A percentile compares a stretch with the other conserved stretches of the same genome.
These are phyloP conservation scores for Plusia festucae DNA, from an alignment of 2,888 invertebrate species.

Conservation along the genomic window DNA sequence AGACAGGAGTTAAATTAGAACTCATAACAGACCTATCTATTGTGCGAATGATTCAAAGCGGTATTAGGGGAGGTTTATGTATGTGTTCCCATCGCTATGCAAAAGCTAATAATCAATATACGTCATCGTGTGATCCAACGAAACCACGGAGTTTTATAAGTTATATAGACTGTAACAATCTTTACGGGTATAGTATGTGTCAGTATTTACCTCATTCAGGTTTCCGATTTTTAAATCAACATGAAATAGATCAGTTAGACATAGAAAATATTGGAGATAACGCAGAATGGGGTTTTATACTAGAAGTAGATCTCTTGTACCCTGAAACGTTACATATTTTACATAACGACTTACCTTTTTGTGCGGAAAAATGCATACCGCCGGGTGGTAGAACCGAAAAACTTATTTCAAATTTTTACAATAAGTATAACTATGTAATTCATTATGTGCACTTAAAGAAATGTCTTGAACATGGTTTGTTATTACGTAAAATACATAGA, in stretches of 20 bases:
- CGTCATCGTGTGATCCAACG: neutral
- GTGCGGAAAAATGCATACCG: conserved; percentile 6
- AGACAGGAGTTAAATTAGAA: too few species aligned
- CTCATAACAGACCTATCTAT: too few species aligned
- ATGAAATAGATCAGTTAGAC: conserved; percentile 3
- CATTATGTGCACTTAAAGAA: conserved; percentile 12
- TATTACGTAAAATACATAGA: neutral
- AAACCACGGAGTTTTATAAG: conserved; percentile 5
- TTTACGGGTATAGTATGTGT: conserved; percentile 11
- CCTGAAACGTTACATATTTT: conserved; percentile 8
- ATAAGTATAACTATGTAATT: conserved; percentile 18
- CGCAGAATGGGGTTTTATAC: conserved; percentile 3
- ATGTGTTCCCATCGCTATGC: conserved; percentile 8
- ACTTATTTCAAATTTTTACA: conserved; percentile 5
- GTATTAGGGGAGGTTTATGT: conserved; percentile 2
- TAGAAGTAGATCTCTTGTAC: conserved; percentile 14
- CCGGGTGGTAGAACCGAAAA: neutral
- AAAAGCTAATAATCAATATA: conserved; percentile 11
- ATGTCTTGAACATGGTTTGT: neutral
- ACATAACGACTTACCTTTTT: conserved; percentile 10
- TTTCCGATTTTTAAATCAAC: conserved; percentile 8
- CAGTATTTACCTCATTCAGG: conserved; percentile 6
- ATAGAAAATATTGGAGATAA: neutral
- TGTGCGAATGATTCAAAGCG: conserved; percentile 13
- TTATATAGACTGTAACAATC: conserved; percentile 14